phyloP scores from a whole-genome alignment of 2,113 vertebrate genomes.

The Donacobius atricapilla region DNA sequence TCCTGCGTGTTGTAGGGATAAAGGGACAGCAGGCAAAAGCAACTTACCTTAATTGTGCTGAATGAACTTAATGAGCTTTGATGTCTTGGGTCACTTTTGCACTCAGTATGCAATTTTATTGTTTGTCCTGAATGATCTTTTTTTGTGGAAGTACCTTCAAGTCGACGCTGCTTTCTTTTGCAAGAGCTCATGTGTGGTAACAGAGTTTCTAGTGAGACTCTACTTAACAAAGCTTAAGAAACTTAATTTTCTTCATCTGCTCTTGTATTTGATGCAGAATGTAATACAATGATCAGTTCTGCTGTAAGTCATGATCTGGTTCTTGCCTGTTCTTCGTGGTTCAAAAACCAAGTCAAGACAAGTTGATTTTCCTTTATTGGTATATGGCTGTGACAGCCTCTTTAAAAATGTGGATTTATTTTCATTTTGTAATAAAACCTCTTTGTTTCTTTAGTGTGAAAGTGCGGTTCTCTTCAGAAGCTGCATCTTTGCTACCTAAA shows the following conservation, averaged over 20 bases:
- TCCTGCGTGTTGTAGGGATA: not conserved
- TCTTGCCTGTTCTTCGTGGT: not conserved
- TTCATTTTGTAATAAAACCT: not conserved
- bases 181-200: not conserved
- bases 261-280: not conserved
- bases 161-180: not conserved
- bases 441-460: constrained; percentile 65
- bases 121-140: not conserved
- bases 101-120: not conserved
- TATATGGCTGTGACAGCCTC: not conserved
- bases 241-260: not conserved
- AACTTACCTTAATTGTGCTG: not conserved
- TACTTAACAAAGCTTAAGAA: not conserved
- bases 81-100: not conserved
- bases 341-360: not conserved
- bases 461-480: constrained; percentile 68
- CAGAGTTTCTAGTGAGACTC: not conserved
- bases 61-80: not conserved
- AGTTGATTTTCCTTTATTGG: not conserved
- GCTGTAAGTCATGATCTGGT: not conserved
- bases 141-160: not conserved
- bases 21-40: not conserved
- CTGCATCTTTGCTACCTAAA: constrained; percentile 59
- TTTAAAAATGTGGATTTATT: not conserved
- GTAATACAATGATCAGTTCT: not conserved